Base-by-base conservation (phyloP, 30 jellyfish, hydroid and myxozoan species). In the Hydractinia echinata region DNA sequence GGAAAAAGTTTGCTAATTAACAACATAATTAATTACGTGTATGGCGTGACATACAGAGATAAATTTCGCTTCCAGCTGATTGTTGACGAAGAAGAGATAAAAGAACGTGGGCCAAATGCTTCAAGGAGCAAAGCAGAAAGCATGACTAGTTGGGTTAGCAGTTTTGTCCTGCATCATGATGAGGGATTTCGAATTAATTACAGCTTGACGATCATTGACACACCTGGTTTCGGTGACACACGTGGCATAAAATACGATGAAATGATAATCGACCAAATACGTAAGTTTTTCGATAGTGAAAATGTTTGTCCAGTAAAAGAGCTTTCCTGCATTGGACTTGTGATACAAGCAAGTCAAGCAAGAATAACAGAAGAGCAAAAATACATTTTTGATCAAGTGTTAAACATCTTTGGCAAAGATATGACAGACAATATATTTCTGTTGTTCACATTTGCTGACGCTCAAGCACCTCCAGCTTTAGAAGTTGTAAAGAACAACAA, bases 121-220 rank as follows among this genome's bases (percentile, higher is more conserved):
- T 64, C 74, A 7, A 64, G 39, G 18, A n/a, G 51, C 74, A 64
- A 64, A 64, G 74, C 74, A 64, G 74, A 64, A 64, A 64, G 74
- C 39, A 64, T 64, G 74, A 64, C 74, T 51, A 64, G 74, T 64
- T 64, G 74, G 74, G 74, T 64, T n/a, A 64, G 74, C 74, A 64
- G 74, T 64, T 64, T 64, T 64, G 74, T 51, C 19, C 39, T 64
- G 2, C 74, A 64, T 64, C 74, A 64, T 64, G 51, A 64, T 7
- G 74, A 64, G 4, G 74, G 74, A 64, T 64, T 64, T 13, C 39
- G 74, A 7, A 51, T 64, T 7, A 51, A 64, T 6, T 64, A 64
- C 74, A 64, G 74, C 74, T 64, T 64, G 74, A 64, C 74, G 10
- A 64, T 64, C 19, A 64, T 64, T 64, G 74, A 64, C 16, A 64